Evolutionary conservation across 2,888 invertebrate genomes (phyloP).

Genomic region (Campopleginae sp.): DNA sequence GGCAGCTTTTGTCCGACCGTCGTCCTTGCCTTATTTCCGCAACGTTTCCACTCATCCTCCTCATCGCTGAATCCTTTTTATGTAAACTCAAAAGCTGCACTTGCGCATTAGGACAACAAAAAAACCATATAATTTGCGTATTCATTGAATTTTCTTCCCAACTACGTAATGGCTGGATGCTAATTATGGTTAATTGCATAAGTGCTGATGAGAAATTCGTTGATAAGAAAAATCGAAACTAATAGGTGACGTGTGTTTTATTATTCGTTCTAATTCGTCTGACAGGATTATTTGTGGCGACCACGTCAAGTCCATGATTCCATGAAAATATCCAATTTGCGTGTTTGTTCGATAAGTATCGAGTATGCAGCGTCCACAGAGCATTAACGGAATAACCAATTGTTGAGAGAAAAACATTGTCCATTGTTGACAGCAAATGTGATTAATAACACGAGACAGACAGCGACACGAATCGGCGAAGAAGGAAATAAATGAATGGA

Average conservation of each 20-base stretch:
- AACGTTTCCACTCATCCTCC: background rate
- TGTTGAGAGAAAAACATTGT: slow-evolving; percentile 5
- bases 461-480: background rate
- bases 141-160: background rate
- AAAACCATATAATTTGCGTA: background rate
- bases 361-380: background rate
- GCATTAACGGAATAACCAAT: background rate
- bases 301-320: too few relatives aligned
- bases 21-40: slow-evolving; percentile 10
- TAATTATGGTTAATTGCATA: too few relatives aligned
- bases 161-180: too few relatives aligned
- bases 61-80: background rate
- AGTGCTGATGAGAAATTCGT: too few relatives aligned
- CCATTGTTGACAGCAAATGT: slow-evolving; percentile 14
- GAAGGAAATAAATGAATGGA: background rate
- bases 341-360: slow-evolving; percentile 8
- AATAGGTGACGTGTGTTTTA: too few relatives aligned
- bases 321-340: slow-evolving; percentile 17
- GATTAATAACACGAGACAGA: background rate
- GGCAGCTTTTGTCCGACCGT: slow-evolving; percentile 9
- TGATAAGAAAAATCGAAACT: too few relatives aligned
- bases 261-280: too few relatives aligned
- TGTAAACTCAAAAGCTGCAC: background rate
- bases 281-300: too few relatives aligned
- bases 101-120: background rate